phyloP scores from a whole-genome alignment of 1,140 invertebrate genomes.

The Xylocopa sonorina region DNA sequence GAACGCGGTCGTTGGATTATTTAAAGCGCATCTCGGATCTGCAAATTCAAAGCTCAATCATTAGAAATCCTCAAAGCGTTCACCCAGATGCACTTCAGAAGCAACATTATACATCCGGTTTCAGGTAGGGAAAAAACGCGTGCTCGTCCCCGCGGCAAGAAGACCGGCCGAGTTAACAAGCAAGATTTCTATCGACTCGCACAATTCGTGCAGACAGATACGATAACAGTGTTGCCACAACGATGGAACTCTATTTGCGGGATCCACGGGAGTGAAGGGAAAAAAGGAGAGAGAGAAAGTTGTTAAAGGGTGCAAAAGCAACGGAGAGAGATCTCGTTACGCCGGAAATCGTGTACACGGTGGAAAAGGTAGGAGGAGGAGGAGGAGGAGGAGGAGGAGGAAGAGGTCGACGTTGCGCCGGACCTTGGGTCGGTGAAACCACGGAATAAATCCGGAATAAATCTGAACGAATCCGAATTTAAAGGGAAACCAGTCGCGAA shows the following conservation, averaged over 20 bases:
- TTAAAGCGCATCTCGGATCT: not conserved
- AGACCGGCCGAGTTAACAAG: conserved; percentile 17
- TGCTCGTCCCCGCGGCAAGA: not conserved
- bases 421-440: not conserved
- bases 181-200: conserved; percentile 31
- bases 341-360: conserved; percentile 24
- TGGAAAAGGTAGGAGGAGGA: not conserved
- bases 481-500: conserved; percentile 31
- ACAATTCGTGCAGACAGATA: conserved; percentile 30
- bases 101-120: not conserved
- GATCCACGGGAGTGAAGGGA: not conserved
- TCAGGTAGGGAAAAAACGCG: not conserved
- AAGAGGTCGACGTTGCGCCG: conserved; percentile 1
- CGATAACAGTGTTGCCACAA: not conserved
- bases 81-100: not conserved
- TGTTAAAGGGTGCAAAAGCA: conserved; percentile 29
- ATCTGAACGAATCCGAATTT: conserved; percentile 48
- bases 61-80: too few species aligned
- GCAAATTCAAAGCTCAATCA: not conserved
- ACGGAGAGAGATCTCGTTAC: conserved; percentile 41
- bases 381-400: too few species aligned
- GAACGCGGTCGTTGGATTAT: too few species aligned
- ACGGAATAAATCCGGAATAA: conserved; percentile 32
- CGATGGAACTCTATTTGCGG: conserved; percentile 10
- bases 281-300: conserved; percentile 5